Evolutionary conservation across 2,113 vertebrate species (phyloP).

Genomic region (Tupaia tana): DNA sequence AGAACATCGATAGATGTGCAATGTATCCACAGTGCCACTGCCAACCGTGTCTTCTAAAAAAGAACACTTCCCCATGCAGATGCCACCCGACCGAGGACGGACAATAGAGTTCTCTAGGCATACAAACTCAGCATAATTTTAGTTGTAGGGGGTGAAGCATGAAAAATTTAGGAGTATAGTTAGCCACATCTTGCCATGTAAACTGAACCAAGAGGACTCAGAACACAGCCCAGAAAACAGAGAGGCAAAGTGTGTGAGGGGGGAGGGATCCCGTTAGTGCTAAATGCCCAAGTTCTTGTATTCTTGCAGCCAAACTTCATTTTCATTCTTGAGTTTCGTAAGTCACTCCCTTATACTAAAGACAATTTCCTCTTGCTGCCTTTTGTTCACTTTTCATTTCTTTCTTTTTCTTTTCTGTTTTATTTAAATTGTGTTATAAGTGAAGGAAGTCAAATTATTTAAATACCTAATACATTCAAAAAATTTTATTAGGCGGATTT

Average conservation of each 20-base stretch:
- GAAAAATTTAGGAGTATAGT: background rate
- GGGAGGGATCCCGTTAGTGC: background rate
- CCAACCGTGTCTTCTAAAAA: background rate
- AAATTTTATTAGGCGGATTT: background rate
- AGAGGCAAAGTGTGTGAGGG: background rate
- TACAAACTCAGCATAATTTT: background rate
- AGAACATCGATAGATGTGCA: background rate
- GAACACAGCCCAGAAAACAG: background rate
- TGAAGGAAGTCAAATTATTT: background rate
- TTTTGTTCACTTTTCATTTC: background rate
- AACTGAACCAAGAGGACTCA: background rate
- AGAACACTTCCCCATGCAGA: background rate
- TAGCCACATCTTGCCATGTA: background rate
- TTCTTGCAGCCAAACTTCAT: background rate
- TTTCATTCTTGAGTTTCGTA: background rate
- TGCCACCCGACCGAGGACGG: background rate
- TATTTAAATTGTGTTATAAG: background rate
- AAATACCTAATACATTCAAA: background rate
- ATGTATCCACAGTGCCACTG: background rate
- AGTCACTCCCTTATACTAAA: background rate
- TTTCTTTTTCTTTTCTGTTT: background rate
- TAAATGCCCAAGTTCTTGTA: background rate
- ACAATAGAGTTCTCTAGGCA: background rate
- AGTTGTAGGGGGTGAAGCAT: background rate
- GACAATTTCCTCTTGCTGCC: background rate